Conservation (phyloP, 1,140 invertebrate species). For the Drosophila tsacasi region DNA sequence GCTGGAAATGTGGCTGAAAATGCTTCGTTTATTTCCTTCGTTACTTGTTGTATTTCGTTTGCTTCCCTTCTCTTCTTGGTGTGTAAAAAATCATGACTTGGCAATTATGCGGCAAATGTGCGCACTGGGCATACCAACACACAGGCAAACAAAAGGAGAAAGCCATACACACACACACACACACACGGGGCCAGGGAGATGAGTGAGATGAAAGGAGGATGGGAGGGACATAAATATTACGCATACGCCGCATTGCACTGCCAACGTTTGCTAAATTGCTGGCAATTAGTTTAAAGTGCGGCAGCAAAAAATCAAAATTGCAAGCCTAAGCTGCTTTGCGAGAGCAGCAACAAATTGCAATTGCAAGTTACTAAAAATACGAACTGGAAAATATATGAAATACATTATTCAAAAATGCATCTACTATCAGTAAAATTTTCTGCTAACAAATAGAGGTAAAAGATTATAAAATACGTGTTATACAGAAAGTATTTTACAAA, state of each 20-base stretch:
- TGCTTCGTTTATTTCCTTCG: conserved; percentile 63
- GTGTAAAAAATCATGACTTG: conserved; percentile 83
- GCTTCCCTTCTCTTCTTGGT: conserved; percentile 40
- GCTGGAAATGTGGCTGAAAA: conserved; percentile 44
- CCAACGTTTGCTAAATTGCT: conserved; percentile 79
- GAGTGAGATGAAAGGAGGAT: background rate
- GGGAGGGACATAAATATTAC: conserved; percentile 72
- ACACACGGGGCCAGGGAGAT: conserved; percentile 5
- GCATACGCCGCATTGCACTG: conserved; percentile 80
- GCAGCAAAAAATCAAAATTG: conserved; percentile 63
- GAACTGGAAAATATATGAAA: background rate
- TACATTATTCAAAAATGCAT: too few relatives aligned
- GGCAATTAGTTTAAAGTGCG: conserved; percentile 80
- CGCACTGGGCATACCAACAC: conserved; percentile 67
- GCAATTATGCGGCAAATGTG: conserved; percentile 83
- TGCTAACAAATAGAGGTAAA: background rate
- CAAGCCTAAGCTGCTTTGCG: conserved; percentile 70
- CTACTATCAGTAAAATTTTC: background rate
- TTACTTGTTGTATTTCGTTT: conserved; percentile 53
- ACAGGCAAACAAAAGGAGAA: conserved; percentile 58
- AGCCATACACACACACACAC: conserved; percentile 13
- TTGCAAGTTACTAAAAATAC: background rate
- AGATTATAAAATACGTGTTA: too few relatives aligned
- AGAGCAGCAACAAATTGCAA: background rate
- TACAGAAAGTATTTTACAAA: too few relatives aligned